These are phyloP conservation scores for Xestoiulus laeticollis DNA, from an alignment of 2,888 invertebrate species.

Conservation along the genomic window DNA sequence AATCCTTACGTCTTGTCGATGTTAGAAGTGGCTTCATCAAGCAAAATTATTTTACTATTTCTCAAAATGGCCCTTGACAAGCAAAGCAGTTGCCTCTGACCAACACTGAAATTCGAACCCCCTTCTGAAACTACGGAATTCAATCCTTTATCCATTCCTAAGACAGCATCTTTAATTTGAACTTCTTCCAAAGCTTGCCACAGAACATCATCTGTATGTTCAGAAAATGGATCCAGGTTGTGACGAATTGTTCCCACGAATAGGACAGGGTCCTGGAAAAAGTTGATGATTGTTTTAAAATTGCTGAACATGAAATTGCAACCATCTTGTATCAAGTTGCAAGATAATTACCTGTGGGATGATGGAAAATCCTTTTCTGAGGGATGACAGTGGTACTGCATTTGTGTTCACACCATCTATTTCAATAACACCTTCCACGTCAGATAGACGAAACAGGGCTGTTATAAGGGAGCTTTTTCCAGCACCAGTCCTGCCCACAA, in stretches of 20 bases:
- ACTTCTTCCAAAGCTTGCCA: constrained; percentile 89
- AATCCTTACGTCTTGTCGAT: constrained; percentile 70
- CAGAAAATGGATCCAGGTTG: constrained; percentile 89
- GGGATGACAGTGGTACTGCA: constrained; percentile 17
- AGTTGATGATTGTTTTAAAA: background rate
- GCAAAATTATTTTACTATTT: constrained; percentile 82
- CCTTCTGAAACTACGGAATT: constrained; percentile 77
- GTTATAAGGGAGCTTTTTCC: constrained; percentile 80
- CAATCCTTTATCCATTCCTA: constrained; percentile 73
- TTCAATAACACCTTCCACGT: constrained; percentile 59
- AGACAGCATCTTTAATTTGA: constrained; percentile 76
- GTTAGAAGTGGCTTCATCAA: constrained; percentile 94
- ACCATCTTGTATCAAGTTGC: too few species aligned
- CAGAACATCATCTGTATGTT: constrained; percentile 78
- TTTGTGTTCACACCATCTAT: constrained; percentile 50
- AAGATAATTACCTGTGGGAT: constrained; percentile 52
- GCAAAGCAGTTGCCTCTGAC: constrained; percentile 89
- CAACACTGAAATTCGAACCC: constrained; percentile 87
- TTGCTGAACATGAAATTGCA: too few species aligned
- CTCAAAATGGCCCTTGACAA: constrained; percentile 87
- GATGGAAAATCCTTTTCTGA: constrained; percentile 51
- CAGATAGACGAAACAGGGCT: constrained; percentile 66
- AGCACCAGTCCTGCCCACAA: constrained; percentile 85
- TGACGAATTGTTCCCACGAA: constrained; percentile 88
- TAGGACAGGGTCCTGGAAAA: constrained; percentile 75